phyloP scores from a whole-genome alignment of 1,140 invertebrate species.

The Aphis craccivora region DNA sequence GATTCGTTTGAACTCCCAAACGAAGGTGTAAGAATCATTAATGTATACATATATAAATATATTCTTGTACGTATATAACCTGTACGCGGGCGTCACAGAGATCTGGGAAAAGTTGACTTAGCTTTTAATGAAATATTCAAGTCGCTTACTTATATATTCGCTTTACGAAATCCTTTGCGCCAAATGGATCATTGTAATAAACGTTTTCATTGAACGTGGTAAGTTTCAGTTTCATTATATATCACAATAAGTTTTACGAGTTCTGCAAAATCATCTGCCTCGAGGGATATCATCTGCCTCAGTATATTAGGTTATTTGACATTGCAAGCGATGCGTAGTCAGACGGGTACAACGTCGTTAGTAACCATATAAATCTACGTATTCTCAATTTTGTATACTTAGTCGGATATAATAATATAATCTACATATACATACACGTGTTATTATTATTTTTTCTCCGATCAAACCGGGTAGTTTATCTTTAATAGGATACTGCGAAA shows the following conservation, averaged over 20 bases:
- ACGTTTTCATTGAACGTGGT: neutral
- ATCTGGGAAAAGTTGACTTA: neutral
- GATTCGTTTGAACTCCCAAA: neutral
- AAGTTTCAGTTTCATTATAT: neutral
- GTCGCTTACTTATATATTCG: neutral
- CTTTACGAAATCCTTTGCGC: neutral
- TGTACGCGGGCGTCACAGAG: neutral
- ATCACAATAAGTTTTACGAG: neutral
- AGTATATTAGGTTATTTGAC: neutral
- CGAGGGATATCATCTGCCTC: neutral
- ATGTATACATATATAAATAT: neutral
- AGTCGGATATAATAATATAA: neutral
- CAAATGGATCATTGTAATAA: slow-evolving; percentile 6
- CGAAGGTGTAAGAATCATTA: neutral
- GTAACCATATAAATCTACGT: neutral
- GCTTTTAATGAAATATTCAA: slow-evolving; percentile 34
- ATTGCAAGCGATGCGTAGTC: neutral
- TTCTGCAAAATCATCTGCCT: neutral
- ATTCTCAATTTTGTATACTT: neutral
- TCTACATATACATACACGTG: neutral
- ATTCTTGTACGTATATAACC: too few species aligned
- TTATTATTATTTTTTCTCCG: neutral
- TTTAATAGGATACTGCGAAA: neutral
- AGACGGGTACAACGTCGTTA: neutral
- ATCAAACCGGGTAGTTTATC: neutral